Evolutionary conservation across 2,888 invertebrate species (phyloP), one percentile per base, ranked within the genome.

Genomic region (Trachelus iudaicus): DNA sequence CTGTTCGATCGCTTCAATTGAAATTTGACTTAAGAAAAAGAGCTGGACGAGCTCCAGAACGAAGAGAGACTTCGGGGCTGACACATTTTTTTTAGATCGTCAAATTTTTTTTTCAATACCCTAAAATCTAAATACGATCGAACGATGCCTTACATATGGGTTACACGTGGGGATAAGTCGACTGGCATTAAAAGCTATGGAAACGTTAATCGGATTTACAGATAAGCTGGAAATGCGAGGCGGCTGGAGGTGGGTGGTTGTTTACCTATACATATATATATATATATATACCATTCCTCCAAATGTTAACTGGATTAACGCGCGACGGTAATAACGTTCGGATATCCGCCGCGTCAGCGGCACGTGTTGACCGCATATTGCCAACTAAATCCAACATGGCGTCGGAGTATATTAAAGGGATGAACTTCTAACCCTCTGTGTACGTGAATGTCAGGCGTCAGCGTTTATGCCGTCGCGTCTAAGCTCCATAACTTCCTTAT

Each of bases 401-500:
- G 34, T 23, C 73, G 15, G 30, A 71, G 73, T 76, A 56, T 76
- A 76, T 73, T 76, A 76, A 76, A 76, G 71, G 35, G 71, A 34
- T 30, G 76, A 76, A 76, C 37, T 76, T 69, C 75, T 34, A 75
- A 13, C 56, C 56, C 56, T 56, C 56, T 23, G 56, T 56, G 56
- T 37, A 37, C 76, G 71, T 69, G 78, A 78, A 80, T 71, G 71
- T 80, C 77, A 69, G 79, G 78, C 73, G 73, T 75, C 76, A 74
- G 74, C 77, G 77, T 80, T 82, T 80, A 81, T 80, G 77, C 79
- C 33, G 73, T 69, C 75, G 76, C 34, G 75, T 15, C 75, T 80
- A 78, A 81, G 73, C 77, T 78, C 75, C 76, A 73, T 82, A 82
- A 80, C 81, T 80, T 82, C 80, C 82, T 80, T 80, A 82, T 68